A percentile compares a stretch with the other conserved stretches of the same genome.
phyloP scores from a whole-genome alignment of 2,113 vertebrate genomes.

The Sitta europaea region DNA sequence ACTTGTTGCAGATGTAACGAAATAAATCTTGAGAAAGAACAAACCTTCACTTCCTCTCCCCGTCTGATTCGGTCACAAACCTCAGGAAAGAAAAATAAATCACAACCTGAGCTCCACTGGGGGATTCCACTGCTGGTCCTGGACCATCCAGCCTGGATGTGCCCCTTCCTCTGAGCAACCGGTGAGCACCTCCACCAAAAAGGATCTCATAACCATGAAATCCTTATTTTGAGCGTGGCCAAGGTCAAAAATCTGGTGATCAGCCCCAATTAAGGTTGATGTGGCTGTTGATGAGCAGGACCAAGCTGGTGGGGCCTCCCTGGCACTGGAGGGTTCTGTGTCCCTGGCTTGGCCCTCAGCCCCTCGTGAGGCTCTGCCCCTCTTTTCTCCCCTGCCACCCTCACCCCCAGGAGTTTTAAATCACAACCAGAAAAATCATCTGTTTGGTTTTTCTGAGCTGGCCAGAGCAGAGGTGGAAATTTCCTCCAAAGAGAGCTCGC shows the following conservation, averaged over 20 bases:
- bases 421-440: neutral
- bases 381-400: neutral
- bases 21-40: slow-evolving; percentile 64
- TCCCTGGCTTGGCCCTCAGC: neutral
- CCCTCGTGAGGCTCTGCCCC: accelerated
- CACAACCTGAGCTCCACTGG: neutral
- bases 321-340: accelerated
- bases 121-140: neutral
- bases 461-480: neutral
- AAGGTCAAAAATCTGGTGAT: neutral
- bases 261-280: neutral
- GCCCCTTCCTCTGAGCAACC: neutral
- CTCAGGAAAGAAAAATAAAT: slow-evolving; percentile 69
- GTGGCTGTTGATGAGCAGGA: neutral
- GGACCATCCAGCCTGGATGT: neutral
- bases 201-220: neutral
- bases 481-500: neutral
- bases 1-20: slow-evolving; percentile 59
- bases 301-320: neutral
- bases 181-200: accelerated
- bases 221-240: neutral
- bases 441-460: neutral
- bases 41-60: slow-evolving; percentile 57
- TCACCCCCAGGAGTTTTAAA: neutral
- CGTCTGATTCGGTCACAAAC: slow-evolving; percentile 14